phyloP scores from a whole-genome alignment of 2,113 vertebrate genomes.

The Cinclus mexicanus region DNA sequence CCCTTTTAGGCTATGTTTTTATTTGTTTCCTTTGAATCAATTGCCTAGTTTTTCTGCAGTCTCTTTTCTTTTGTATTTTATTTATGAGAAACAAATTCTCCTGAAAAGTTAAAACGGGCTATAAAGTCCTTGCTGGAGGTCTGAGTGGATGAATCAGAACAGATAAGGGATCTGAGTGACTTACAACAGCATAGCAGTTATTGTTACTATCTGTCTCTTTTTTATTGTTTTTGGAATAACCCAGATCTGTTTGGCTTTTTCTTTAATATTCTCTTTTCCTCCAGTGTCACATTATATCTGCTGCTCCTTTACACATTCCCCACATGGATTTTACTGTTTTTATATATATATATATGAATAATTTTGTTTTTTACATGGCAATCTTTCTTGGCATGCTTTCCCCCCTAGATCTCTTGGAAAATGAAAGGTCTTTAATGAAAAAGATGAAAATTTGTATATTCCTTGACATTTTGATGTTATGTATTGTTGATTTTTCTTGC shows the following conservation, averaged over 20 bases:
- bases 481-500: not conserved
- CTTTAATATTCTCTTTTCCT: not conserved
- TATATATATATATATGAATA: not conserved
- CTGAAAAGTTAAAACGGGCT: not conserved
- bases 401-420: not conserved
- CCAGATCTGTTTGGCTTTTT: not conserved
- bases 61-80: not conserved
- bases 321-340: not conserved
- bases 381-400: not conserved
- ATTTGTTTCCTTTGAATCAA: not conserved
- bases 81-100: not conserved
- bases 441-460: not conserved
- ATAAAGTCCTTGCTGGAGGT: not conserved
- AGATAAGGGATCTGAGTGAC: not conserved
- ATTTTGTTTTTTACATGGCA: not conserved
- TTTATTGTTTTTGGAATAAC: not conserved
- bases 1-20: not conserved
- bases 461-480: not conserved
- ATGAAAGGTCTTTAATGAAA: not conserved
- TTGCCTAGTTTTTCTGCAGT: not conserved
- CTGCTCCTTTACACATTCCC: not conserved
- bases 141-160: not conserved
- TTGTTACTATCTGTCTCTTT: not conserved
- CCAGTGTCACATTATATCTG: fast-evolving
- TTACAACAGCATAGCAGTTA: not conserved